Evolutionary conservation across 2,888 invertebrate genomes (phyloP).

Genomic region (Drosophila mimetica): DNA sequence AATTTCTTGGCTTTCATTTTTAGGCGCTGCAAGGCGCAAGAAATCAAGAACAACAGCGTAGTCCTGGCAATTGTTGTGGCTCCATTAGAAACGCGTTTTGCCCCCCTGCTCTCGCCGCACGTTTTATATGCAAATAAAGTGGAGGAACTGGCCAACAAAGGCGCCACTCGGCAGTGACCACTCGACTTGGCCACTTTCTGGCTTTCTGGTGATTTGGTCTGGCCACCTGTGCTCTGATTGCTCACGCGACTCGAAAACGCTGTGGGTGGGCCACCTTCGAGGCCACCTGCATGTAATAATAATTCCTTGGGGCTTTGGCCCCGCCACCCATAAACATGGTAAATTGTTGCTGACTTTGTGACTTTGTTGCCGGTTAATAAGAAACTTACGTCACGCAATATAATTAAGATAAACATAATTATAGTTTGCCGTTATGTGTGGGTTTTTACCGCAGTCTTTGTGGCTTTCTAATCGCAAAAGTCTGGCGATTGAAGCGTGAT

Average conservation of each 20-base stretch:
- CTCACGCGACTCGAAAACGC: slow-evolving; percentile 61
- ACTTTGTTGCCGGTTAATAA: slow-evolving; percentile 73
- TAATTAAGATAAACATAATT: slow-evolving; percentile 81
- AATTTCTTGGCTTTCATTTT: slow-evolving; percentile 72
- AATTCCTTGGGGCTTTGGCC: slow-evolving; percentile 57
- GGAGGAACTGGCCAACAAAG: slow-evolving; percentile 39
- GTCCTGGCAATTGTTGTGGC: slow-evolving; percentile 34
- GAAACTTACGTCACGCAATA: slow-evolving; percentile 77
- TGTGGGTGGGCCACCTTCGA: slow-evolving; percentile 7
- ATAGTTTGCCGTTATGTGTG: slow-evolving; percentile 64
- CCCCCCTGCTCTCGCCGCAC: slow-evolving; percentile 36
- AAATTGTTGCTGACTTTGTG: slow-evolving; percentile 61
- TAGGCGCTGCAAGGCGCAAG: slow-evolving; percentile 51
- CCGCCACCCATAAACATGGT: slow-evolving; percentile 41
- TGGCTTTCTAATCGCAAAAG: slow-evolving; percentile 45
- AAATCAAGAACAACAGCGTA: slow-evolving; percentile 51
- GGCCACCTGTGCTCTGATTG: slow-evolving; percentile 58
- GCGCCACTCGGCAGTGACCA: slow-evolving; percentile 61
- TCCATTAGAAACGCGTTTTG: slow-evolving; percentile 43
- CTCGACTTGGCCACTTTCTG: slow-evolving; percentile 52
- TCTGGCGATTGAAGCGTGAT: slow-evolving; percentile 49
- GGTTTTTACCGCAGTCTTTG: slow-evolving; percentile 36
- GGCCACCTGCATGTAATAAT: slow-evolving; percentile 54
- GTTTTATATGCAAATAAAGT: slow-evolving; percentile 75
- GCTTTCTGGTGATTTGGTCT: slow-evolving; percentile 47